These are phyloP conservation scores for Pristionchus entomophagus DNA, from an alignment of 2,888 invertebrate genomes.

Conservation along the genomic window DNA sequence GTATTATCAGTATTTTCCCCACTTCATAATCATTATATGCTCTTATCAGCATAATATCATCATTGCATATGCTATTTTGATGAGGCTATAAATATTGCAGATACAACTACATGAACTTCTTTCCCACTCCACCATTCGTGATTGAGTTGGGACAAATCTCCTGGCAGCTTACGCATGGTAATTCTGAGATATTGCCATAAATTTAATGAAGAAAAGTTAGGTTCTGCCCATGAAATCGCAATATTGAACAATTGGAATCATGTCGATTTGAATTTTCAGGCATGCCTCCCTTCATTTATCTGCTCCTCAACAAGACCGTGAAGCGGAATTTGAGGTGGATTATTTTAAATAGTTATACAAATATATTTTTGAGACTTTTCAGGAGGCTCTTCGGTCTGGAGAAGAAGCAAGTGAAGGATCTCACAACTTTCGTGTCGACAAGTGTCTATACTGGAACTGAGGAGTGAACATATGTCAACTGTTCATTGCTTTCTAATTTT, in stretches of 20 bases:
- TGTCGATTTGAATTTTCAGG: not conserved
- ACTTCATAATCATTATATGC: too few relatives aligned
- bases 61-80: not conserved
- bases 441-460: too few relatives aligned
- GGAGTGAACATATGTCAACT: too few relatives aligned
- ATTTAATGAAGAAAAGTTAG: not conserved
- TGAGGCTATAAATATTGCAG: not conserved
- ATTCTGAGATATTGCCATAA: not conserved
- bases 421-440: too few relatives aligned
- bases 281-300: conserved; percentile 9
- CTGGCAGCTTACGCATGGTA: not conserved
- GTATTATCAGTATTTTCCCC: too few relatives aligned
- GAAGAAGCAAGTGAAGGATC: not conserved
- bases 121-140: not conserved
- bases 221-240: too few relatives aligned
- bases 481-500: too few relatives aligned
- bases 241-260: not conserved
- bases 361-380: not conserved
- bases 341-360: not conserved
- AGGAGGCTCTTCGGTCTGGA: not conserved
- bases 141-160: not conserved
- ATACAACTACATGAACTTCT: conserved; percentile 32
- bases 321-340: not conserved
- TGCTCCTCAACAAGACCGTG: too few relatives aligned
- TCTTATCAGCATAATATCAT: not conserved